Evolutionary conservation across 2,113 vertebrate species (phyloP), one percentile per base, ranked within the genome.

Genomic region (Corvus moneduloides): DNA sequence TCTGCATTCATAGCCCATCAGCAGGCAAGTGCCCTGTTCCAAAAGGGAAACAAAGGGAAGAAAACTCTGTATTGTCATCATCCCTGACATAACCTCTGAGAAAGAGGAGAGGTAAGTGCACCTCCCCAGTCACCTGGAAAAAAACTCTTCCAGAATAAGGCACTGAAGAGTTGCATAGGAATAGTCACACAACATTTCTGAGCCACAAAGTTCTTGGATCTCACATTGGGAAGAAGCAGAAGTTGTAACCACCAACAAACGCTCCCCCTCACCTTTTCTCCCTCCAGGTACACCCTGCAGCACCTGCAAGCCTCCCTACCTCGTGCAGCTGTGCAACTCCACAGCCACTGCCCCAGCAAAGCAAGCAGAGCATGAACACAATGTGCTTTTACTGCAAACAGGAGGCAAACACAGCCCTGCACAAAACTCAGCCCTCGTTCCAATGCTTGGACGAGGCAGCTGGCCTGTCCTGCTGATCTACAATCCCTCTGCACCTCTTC

Each of bases 361-460:
- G 74, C 44, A n/a, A 71, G 49, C 4, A 1, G 61, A 64, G 20
- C 55, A 55, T 0, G 4, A 26, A 18, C 48, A 69, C 51, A 13
- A 26, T 24, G 44, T 20, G 32, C 15, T 41, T 39, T 10, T 4
- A 32, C 6, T 84, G 77, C 7, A 84, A 76, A 49, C 13, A 62
- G 28, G 35, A 87, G 41, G 71, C 1, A 30, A 66, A 33, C 43
- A 76, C 78, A 77, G 78, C 67, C 49, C 22, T 41, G 67, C 71
- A 69, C 41, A 37, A 51, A 75, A 79, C 52, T 93, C 58, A 33
- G 16, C 22, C 28, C 81, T 62, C 24, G 4, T 43, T 11, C n/a
- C 16, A 63, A 43, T 2, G 24, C 63, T 24, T 1, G 0, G 52
- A 24, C 0, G 1, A 3, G 32, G 87, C 82, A 88, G 82, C 44